Evolutionary conservation across 2,888 invertebrate genomes (phyloP).

Genomic region (Macrosoma leucophasiata): DNA sequence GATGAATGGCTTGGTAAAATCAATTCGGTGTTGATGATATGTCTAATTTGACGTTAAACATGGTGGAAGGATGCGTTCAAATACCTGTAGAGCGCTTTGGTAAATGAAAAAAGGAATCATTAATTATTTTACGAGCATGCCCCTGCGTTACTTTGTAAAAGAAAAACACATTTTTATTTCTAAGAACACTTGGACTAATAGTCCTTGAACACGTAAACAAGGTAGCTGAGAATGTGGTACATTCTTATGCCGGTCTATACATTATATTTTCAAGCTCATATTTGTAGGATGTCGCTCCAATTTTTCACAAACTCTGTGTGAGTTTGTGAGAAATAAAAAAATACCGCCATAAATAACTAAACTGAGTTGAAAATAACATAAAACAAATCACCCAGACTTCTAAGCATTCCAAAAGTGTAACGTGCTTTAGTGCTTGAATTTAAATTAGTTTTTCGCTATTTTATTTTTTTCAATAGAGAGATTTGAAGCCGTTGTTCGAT

Average conservation of each 20-base stretch:
- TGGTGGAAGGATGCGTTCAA: constrained; percentile 33
- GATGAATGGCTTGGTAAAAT: constrained; percentile 61
- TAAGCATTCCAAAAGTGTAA: no score
- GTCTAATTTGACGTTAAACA: constrained; percentile 71
- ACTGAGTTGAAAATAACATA: no score
- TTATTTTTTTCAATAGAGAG: no score
- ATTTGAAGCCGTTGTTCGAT: no score
- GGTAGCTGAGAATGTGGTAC: constrained; percentile 5
- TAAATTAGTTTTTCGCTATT: no score
- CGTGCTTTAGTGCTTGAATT: no score
- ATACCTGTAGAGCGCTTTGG: constrained; percentile 22
- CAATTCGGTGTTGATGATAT: constrained; percentile 63
- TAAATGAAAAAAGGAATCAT: constrained; percentile 30
- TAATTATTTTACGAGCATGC: constrained; percentile 23
- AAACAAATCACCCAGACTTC: no score
- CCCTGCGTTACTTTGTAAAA: constrained; percentile 17
- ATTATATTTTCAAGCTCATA: background rate
- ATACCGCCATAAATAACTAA: no score
- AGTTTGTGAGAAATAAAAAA: no score
- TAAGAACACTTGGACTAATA: constrained; percentile 21
- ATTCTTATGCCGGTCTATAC: background rate
- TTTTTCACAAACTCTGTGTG: background rate
- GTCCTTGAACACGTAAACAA: constrained; percentile 6
- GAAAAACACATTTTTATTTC: constrained; percentile 16
- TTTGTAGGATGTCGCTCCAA: background rate